phyloP scores from a whole-genome alignment of 2,113 vertebrate species.

The Hemiscyllium ocellatum region DNA sequence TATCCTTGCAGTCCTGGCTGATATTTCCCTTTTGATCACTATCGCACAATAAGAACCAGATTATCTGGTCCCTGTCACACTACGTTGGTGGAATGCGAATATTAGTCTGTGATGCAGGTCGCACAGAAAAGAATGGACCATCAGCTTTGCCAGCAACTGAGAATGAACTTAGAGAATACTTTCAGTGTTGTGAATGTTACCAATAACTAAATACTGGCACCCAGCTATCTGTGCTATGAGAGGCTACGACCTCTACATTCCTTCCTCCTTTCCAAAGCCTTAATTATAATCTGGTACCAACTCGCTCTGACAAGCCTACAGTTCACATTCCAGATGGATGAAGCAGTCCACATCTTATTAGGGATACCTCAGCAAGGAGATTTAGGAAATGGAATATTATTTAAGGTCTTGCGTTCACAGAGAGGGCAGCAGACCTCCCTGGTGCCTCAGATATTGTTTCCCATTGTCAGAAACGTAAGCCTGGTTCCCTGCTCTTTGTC shows the following conservation, averaged over 20 bases:
- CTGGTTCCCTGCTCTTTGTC: neutral
- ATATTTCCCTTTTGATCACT: neutral
- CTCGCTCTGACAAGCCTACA: neutral
- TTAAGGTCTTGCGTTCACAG: neutral
- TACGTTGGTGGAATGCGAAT: neutral
- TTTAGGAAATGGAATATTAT: neutral
- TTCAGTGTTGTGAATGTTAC: neutral
- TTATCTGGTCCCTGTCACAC: neutral
- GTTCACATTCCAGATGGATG: slow-evolving; percentile 11
- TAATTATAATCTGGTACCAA: slow-evolving; percentile 6
- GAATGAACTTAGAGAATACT: neutral
- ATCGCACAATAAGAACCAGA: neutral
- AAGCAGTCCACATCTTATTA: neutral
- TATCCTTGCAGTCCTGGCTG: neutral
- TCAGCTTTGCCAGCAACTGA: neutral
- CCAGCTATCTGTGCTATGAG: slow-evolving; percentile 20
- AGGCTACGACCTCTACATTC: slow-evolving; percentile 20
- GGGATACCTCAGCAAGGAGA: neutral
- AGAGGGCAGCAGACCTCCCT: neutral
- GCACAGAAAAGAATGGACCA: neutral
- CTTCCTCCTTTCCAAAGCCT: slow-evolving; percentile 8
- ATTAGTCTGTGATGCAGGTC: neutral
- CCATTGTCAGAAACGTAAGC: neutral
- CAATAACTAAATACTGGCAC: neutral
- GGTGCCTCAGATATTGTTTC: neutral